These are phyloP conservation scores for Grammomys surdaster DNA, from an alignment of 2,113 vertebrate species.

Conservation along the genomic window DNA sequence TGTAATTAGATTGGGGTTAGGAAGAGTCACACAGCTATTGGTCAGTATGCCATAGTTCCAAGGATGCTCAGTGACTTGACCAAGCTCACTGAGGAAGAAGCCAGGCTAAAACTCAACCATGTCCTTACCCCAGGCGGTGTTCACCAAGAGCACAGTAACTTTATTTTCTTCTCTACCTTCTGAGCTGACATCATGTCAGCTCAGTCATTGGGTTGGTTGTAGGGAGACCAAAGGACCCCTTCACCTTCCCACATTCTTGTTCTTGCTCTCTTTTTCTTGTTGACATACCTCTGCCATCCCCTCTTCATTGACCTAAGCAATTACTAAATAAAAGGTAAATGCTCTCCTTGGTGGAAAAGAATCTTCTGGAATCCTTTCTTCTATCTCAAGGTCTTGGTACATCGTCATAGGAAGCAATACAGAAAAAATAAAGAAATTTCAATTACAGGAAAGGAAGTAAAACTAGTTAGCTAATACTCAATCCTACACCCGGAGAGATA, in stretches of 20 bases:
- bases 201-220: not conserved
- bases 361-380: not conserved
- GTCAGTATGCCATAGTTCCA: not conserved
- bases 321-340: not conserved
- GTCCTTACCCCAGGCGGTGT: not conserved
- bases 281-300: not conserved
- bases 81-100: not conserved
- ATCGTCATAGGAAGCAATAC: constrained; percentile 6
- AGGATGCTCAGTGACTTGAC: not conserved
- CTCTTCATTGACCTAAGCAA: not conserved
- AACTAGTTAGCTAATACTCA: not conserved
- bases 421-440: not conserved
- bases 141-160: not conserved
- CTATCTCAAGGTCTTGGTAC: not conserved
- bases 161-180: not conserved
- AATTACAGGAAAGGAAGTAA: not conserved
- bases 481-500: not conserved
- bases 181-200: not conserved
- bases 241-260: not conserved
- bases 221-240: fast-evolving
- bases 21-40: not conserved
- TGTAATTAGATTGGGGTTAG: not conserved
- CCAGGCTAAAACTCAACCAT: not conserved
- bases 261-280: not conserved
- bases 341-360: not conserved